Percentiles rank a stretch among this genome's conserved stretches.
These are phyloP conservation scores for Neoniphon sammara DNA, from an alignment of 2,797 vertebrate genomes.

Conservation along the genomic window DNA sequence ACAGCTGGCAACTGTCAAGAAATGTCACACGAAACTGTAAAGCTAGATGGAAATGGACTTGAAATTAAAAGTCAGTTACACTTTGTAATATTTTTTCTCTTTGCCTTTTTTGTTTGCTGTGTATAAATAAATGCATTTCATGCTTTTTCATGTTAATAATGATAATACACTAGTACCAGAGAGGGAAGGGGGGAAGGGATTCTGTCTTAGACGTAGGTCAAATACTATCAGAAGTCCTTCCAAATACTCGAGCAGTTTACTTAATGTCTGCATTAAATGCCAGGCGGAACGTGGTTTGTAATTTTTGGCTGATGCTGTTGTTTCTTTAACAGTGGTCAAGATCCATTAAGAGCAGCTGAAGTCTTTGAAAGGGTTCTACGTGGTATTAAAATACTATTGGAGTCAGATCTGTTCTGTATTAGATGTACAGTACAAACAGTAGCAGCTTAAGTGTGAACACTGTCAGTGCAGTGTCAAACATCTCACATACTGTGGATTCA, in stretches of 20 bases:
- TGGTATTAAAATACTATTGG: slow-evolving; percentile 51
- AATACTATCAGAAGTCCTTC: slow-evolving; percentile 64
- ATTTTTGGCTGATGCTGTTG: slow-evolving; percentile 47
- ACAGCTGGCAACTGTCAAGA: slow-evolving; percentile 89
- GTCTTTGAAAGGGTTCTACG: slow-evolving; percentile 60
- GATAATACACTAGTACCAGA: slow-evolving; percentile 87
- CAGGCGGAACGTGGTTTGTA: slow-evolving; percentile 32
- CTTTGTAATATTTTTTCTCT: slow-evolving; percentile 84
- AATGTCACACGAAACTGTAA: slow-evolving; percentile 88
- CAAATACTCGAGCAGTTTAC: slow-evolving; percentile 60
- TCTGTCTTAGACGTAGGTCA: slow-evolving; percentile 79
- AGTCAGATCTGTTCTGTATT: slow-evolving; percentile 66
- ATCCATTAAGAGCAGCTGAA: slow-evolving; percentile 59
- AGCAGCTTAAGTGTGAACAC: slow-evolving; percentile 92
- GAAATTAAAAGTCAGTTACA: slow-evolving; percentile 84
- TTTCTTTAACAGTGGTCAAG: slow-evolving; percentile 47
- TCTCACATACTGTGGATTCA: slow-evolving; percentile 35
- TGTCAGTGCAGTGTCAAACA: slow-evolving; percentile 84
- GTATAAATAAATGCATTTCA: slow-evolving; percentile 98
- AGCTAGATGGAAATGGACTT: slow-evolving; percentile 87
- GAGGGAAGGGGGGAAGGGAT: slow-evolving; percentile 85
- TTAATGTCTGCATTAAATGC: slow-evolving; percentile 46
- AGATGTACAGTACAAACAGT: slow-evolving; percentile 89
- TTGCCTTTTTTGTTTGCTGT: slow-evolving; percentile 84
- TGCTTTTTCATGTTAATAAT: slow-evolving; percentile 90